Base-by-base conservation (phyloP, 2,113 vertebrate genomes). In the Actinemys pallida region DNA sequence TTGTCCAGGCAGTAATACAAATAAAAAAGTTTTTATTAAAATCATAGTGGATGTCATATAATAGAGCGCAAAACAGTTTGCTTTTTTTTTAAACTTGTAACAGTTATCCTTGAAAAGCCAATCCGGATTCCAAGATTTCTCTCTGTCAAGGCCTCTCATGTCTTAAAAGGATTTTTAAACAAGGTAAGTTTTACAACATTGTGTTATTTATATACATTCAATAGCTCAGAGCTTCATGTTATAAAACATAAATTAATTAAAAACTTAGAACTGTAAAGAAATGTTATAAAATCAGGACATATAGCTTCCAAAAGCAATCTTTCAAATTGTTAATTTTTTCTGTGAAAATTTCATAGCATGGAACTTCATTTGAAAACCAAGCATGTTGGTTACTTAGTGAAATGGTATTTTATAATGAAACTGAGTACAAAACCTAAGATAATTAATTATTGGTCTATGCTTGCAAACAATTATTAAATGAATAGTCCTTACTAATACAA, bases 21-120 rank as follows among this genome's bases (percentile, higher is more conserved):
- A 75, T 56, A 35, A 92, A 13, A 85, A 76, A 6, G 14, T 88
- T 88, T 94, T 39, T 91, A 4, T 39, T 81, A 86, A 87, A 87
- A 59, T 93, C 12, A 1, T 75, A 76, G 62, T 65, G 53, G 25
- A 0, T 91, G 81, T 79, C 79, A 39, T 57, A 47, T 90, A 85
- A 5, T 39, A 45, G 69, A 92, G 8, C 8, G 6, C 81, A 90
- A 83, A 8, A 2, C 49, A 25, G 39, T 39, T 72, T n/a, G 35
- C 35, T 72, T 69, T 83, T 49, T 16, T 94, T 97, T 96, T 95
- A 50, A 93, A 91, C 92, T 89, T 90, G 4, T 95, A 83, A 96
- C 98, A 99, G 99, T 99, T 97, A 99, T 99, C 98, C 99, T 99
- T 79, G 99, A 99, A 98, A 99, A 99, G 98, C 99, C 99, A 72